These are phyloP conservation scores for Rutilus rutilus DNA, from an alignment of 2,113 vertebrate genomes.

Conservation along the genomic window DNA sequence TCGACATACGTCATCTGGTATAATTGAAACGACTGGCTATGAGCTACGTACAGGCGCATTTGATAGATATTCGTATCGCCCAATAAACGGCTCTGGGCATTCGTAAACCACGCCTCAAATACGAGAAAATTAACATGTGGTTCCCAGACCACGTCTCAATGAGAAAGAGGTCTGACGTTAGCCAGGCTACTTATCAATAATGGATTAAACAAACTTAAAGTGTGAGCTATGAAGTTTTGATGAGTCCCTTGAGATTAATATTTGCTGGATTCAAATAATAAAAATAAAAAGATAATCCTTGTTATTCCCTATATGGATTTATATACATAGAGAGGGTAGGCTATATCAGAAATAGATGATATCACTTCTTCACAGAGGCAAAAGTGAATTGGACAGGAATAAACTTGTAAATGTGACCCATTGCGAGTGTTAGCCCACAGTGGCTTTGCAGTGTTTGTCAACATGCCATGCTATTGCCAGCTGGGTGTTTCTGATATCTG, in stretches of 20 bases:
- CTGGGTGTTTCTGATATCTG: constrained; percentile 73
- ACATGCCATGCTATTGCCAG: constrained; percentile 69
- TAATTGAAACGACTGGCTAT: too few relatives aligned
- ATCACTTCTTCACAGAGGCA: constrained; percentile 48
- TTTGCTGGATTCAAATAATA: neutral
- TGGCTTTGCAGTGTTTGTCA: constrained; percentile 73
- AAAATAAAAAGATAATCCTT: neutral
- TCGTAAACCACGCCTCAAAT: too few relatives aligned
- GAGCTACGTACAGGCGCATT: too few relatives aligned
- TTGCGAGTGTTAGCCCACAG: constrained; percentile 65
- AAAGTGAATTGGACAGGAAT: constrained; percentile 68
- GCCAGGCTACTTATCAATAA: too few relatives aligned
- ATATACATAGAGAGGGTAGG: constrained; percentile 2
- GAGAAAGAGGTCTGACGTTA: too few relatives aligned
- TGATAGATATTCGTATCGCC: too few relatives aligned
- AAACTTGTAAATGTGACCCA: constrained; percentile 63
- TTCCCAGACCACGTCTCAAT: too few relatives aligned
- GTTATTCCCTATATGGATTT: neutral
- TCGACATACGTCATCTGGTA: too few relatives aligned
- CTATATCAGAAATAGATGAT: constrained; percentile 30
- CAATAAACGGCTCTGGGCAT: too few relatives aligned
- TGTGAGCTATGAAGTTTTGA: too few relatives aligned
- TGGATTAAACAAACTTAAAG: too few relatives aligned
- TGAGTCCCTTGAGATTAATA: neutral
- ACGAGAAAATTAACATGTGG: too few relatives aligned